Base-by-base conservation (phyloP, 92 coral and sea anemone genomes). In the Zoanthus gigantus region DNA sequence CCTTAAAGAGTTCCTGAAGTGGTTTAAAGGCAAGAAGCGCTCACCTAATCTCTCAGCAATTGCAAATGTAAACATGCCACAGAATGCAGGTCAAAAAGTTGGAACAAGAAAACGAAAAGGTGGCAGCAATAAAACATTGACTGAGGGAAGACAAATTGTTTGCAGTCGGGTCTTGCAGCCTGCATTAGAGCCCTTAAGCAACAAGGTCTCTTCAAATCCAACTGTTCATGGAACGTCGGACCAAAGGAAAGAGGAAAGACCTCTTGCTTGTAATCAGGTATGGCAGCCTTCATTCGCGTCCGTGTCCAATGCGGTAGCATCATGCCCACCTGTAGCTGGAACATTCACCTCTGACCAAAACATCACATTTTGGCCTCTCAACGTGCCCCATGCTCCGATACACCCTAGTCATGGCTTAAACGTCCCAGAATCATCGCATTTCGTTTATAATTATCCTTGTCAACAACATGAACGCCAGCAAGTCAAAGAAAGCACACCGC, bases 1-100 rank as follows among this genome's bases (percentile, higher is more conserved):
- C 11, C 86, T 92, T 1, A 76, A 84, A 53, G 68, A 78, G 71
- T 92, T 88, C 82, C 34, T 88, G 18, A 48, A 54, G 7, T 88
- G 92, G 92, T 84, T 83, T 72, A 84, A 78, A 60, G 61, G 68
- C 50, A 54, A 45, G 60, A 88, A 84, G 68, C 84, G 89, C 45
- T 65, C 84, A 10, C 87, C 90, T 34, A 91, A 88, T 53, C 78
- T 84, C 15, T 50, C 94, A 30, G 81, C 83, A 28, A 28, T 91
- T 18, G 90, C 92, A 12, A 88, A 88, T 81, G 84, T 91, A 29
- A 83, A 83, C 47, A 78, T 91, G 89, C 94, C 92, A 0, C 28
- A 83, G 72, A 87, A 88, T 72, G 47, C 58, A 34, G 91, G 94
- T 47, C 89, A 72, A 17, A 88, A 88, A 83, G 61, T 17, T 78